These are phyloP conservation scores for Protonibea diacanthus DNA, from an alignment of 2,797 vertebrate species.

Conservation along the genomic window DNA sequence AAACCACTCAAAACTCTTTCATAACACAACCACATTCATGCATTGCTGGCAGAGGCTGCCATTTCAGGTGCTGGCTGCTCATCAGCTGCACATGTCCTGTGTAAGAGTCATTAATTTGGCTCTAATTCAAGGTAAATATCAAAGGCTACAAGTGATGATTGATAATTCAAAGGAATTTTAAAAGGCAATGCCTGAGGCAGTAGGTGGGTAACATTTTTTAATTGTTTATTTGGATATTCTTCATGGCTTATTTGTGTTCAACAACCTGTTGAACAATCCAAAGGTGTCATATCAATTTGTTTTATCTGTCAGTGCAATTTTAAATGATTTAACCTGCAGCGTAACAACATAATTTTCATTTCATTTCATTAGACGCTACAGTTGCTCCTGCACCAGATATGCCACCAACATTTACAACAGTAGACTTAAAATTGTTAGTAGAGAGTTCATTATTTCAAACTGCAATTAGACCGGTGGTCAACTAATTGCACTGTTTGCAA, in stretches of 20 bases:
- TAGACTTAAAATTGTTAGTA: background rate
- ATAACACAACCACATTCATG: too few relatives aligned
- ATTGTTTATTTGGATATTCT: background rate
- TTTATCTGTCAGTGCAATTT: background rate
- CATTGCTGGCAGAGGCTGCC: too few relatives aligned
- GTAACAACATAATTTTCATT: too few relatives aligned
- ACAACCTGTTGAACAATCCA: background rate
- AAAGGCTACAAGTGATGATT: background rate
- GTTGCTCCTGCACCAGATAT: too few relatives aligned
- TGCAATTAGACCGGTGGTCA: background rate
- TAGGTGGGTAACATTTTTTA: background rate
- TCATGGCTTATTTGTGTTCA: background rate
- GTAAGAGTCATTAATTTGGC: background rate
- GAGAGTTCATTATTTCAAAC: slow-evolving; percentile 10
- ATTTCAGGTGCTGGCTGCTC: too few relatives aligned
- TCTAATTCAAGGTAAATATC: background rate
- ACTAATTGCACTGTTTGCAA: background rate
- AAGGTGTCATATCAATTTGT: background rate
- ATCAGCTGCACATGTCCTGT: too few relatives aligned
- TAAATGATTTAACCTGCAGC: background rate
- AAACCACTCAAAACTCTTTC: too few relatives aligned
- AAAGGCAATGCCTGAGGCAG: background rate
- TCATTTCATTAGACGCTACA: too few relatives aligned
- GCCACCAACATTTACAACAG: too few relatives aligned
- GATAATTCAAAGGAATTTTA: background rate